Conservation (phyloP, 2,797 vertebrate genomes). For the Onychomys arenicola region DNA sequence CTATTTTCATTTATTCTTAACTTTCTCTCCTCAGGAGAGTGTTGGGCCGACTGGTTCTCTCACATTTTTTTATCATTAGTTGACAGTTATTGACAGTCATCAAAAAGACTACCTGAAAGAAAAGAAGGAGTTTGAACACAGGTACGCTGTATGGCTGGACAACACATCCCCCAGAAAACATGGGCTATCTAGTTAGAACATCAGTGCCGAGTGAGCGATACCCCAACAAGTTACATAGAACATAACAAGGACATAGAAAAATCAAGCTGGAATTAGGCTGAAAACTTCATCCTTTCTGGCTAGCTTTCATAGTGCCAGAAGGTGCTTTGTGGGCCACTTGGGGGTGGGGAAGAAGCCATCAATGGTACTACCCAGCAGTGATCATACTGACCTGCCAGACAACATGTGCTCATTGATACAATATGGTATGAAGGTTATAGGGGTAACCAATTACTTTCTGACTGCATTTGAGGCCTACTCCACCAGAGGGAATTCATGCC, state of each 20-base stretch:
- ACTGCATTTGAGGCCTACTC: neutral
- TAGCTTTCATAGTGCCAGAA: neutral
- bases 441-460: neutral
- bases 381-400: neutral
- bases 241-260: too few relatives aligned
- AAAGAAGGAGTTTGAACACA: neutral
- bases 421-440: neutral
- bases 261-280: neutral
- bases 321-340: too few relatives aligned
- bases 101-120: neutral
- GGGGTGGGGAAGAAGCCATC: neutral
- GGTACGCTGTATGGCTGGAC: too few relatives aligned
- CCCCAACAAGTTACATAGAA: too few relatives aligned
- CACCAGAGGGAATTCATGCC: neutral
- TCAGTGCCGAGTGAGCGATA: neutral
- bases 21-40: neutral
- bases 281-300: neutral
- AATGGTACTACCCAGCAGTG: neutral
- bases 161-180: neutral
- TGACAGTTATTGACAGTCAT: neutral
- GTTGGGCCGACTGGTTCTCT: neutral
- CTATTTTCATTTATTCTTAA: neutral
- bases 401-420: neutral
- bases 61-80: neutral
- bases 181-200: neutral